Evolutionary conservation across 2,888 invertebrate species (phyloP).

Genomic region (Melipona bicolor): DNA sequence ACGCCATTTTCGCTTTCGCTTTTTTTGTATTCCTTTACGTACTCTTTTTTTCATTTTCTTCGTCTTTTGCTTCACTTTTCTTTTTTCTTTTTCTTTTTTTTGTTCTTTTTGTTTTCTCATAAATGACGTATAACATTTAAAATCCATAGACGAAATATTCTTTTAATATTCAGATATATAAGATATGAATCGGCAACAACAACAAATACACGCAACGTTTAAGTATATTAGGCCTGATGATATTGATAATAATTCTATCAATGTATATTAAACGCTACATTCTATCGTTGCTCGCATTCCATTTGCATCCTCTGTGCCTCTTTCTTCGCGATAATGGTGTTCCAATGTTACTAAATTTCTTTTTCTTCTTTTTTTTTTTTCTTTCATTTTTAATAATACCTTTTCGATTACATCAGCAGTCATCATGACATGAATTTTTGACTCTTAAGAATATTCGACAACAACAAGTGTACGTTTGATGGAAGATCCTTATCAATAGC

Average conservation of each 20-base stretch:
- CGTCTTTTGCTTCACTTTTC: not conserved
- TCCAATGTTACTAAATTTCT: conserved; percentile 28
- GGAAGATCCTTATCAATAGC: conserved; percentile 18
- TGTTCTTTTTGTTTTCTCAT: conserved; percentile 51
- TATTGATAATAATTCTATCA: conserved; percentile 76
- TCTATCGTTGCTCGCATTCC: conserved; percentile 59
- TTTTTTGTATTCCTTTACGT: not conserved
- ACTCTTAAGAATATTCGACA: conserved; percentile 4
- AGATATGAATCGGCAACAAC: conserved; percentile 81
- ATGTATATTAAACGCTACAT: conserved; percentile 65
- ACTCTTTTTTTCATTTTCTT: not conserved
- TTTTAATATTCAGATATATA: conserved; percentile 74
- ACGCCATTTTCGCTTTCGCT: conserved; percentile 12
- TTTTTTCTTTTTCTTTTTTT: conserved; percentile 21
- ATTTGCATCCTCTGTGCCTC: conserved; percentile 43
- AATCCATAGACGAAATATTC: conserved; percentile 79
- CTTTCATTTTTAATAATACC: not conserved
- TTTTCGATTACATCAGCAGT: not conserved
- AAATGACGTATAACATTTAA: conserved; percentile 76
- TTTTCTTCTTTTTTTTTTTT: not conserved
- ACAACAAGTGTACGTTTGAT: conserved; percentile 1
- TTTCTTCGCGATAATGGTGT: conserved; percentile 48
- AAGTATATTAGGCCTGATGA: conserved; percentile 83
- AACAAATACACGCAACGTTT: conserved; percentile 82
- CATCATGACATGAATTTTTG: not conserved